phyloP scores from a whole-genome alignment of 2,113 vertebrate species.

The Lipophrys pholis region DNA sequence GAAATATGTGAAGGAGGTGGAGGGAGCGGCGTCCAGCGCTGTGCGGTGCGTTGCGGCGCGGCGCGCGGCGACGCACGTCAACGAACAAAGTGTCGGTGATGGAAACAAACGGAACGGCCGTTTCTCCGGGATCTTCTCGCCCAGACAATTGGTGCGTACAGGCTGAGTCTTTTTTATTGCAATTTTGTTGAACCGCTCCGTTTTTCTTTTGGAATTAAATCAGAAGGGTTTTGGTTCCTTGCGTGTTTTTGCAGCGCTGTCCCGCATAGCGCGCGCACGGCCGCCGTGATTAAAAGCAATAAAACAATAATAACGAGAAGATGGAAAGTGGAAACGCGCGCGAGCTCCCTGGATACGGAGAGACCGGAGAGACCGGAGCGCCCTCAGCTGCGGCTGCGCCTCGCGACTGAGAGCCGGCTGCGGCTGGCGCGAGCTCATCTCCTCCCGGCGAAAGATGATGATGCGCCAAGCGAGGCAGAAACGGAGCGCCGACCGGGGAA shows the following conservation, averaged over 20 bases:
- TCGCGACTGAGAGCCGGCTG: slow-evolving; percentile 52
- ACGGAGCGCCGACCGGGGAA: slow-evolving; percentile 61
- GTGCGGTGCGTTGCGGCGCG: too few species aligned
- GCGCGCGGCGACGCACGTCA: slow-evolving; percentile 1
- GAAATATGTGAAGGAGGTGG: too few species aligned
- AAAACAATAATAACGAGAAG: not conserved
- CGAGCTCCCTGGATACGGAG: slow-evolving; percentile 4
- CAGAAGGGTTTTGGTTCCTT: too few species aligned
- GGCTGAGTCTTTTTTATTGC: too few species aligned
- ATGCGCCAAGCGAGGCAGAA: slow-evolving; percentile 69
- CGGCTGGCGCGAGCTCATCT: slow-evolving; percentile 58
- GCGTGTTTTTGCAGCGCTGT: too few species aligned
- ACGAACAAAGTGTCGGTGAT: slow-evolving; percentile 1
- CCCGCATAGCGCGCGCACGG: too few species aligned
- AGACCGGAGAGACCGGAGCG: slow-evolving; percentile 6
- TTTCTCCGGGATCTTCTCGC: too few species aligned
- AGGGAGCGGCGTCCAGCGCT: not conserved
- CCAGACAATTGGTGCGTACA: too few species aligned
- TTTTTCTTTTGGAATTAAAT: too few species aligned
- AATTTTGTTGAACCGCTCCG: too few species aligned
- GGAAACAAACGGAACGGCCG: not conserved
- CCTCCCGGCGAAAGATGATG: slow-evolving; percentile 66
- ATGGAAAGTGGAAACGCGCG: not conserved
- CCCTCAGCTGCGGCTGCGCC: slow-evolving; percentile 52
- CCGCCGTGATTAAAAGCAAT: too few species aligned